Conservation (phyloP, 2,888 invertebrate species). For the Marronus borbonicus region DNA sequence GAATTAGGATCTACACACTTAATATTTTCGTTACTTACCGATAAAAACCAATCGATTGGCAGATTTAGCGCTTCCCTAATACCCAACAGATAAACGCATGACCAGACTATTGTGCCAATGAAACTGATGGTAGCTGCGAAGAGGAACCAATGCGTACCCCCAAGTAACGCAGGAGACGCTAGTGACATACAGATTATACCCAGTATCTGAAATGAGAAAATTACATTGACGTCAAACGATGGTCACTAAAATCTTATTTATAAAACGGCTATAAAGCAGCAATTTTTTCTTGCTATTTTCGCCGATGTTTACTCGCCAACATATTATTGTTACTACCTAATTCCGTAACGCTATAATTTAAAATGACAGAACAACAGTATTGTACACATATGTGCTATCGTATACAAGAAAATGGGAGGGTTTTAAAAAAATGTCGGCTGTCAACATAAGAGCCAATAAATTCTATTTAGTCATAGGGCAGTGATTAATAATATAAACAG, state of each 20-base stretch:
- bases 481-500: conserved; percentile 5
- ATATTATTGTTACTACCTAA: background rate
- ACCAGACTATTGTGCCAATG: conserved; percentile 87
- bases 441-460: conserved; percentile 20
- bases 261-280: background rate
- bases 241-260: conserved; percentile 16
- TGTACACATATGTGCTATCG: background rate
- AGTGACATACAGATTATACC: conserved; percentile 90
- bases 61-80: conserved; percentile 84
- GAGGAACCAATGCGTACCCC: conserved; percentile 85
- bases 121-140: conserved; percentile 88
- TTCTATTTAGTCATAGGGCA: background rate
- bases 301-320: conserved; percentile 15
- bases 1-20: no score
- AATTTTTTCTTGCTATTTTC: conserved; percentile 11
- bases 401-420: background rate
- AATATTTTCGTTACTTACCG: conserved; percentile 74
- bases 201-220: conserved; percentile 77
- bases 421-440: background rate
- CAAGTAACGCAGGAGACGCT: conserved; percentile 78
- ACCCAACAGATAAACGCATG: conserved; percentile 84
- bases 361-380: background rate
- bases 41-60: conserved; percentile 88
- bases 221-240: conserved; percentile 25
- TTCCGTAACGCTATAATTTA: background rate